Base-by-base conservation (phyloP, 2,113 vertebrate genomes). In the Takifugu bimaculatus region DNA sequence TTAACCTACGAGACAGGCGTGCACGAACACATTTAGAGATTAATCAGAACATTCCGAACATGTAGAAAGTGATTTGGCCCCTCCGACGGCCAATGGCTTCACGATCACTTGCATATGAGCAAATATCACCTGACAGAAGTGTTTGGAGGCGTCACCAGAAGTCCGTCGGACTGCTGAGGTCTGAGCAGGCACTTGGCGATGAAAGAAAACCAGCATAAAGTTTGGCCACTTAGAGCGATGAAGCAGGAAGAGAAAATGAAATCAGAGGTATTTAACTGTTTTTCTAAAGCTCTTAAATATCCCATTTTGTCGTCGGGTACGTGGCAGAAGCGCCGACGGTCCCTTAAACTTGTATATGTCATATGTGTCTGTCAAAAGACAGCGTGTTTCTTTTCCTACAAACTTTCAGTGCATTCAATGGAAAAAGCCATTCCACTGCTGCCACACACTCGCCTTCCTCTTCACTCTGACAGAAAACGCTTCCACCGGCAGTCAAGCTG, bases 111-210 rank as follows among this genome's bases (percentile, higher is more conserved):
- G 47, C 54, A 76, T 43, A 53, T 35, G 43, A 63, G 28, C 49
- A 70, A 52, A 42, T 26, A 29, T 55, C 77, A 67, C 68, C 80
- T 78, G 73, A 72, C 63, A 57, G 64, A 72, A 20, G 20, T 20
- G 13, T 57, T 26, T 45, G 58, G 4, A 49, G 12, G 50, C 15
- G 39, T 48, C 27, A 64, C 45, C 25, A 13, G 26, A 65, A 45
- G 63, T 58, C 58, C 42, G 39, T 43, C 59, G 32, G 54, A 60
- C 60, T 4, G 54, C 65, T 65, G 54, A 49, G 6, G 35, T 48
- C 50, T 68, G n/a, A 75, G 66, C 82, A 89, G 88, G 88, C 85
- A 89, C 86, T 89, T 87, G 57, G 60, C 25, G 54, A 65, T 77
- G 13, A 7, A 20, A 50, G 7, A 50, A 48, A 65, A 67, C 58